phyloP scores from a whole-genome alignment of 2,888 invertebrate species.

The Lithophane ornitopus region DNA sequence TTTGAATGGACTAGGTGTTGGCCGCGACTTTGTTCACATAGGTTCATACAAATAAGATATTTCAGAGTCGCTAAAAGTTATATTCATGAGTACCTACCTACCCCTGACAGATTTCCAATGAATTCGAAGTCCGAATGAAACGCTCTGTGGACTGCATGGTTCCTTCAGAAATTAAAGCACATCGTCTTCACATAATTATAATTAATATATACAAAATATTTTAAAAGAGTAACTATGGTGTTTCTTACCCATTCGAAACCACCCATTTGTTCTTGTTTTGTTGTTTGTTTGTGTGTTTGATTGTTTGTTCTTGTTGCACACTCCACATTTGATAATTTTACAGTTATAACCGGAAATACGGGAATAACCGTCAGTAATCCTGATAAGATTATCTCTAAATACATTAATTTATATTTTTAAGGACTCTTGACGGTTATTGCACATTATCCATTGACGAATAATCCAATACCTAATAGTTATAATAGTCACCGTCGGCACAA shows the following conservation, averaged over 20 bases:
- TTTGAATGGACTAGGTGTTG: not conserved
- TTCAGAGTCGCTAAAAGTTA: not conserved
- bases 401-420: not conserved
- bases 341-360: too few relatives aligned
- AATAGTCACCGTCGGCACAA: too few relatives aligned
- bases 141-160: not conserved
- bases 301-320: too few relatives aligned
- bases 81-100: not conserved
- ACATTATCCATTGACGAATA: not conserved
- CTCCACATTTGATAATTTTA: too few relatives aligned
- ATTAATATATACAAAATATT: too few relatives aligned
- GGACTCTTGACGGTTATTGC: slow-evolving; percentile 7
- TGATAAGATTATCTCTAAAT: slow-evolving; percentile 15
- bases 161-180: not conserved
- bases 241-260: not conserved
- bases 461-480: too few relatives aligned
- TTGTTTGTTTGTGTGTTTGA: too few relatives aligned
- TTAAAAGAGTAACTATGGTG: not conserved
- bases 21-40: not conserved
- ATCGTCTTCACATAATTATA: not conserved
- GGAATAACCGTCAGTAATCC: not conserved
- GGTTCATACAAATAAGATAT: not conserved
- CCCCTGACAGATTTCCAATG: not conserved
- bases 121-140: not conserved
- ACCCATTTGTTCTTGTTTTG: too few relatives aligned